These are phyloP conservation scores for Tetrax tetrax DNA, from an alignment of 2,113 vertebrate genomes.

Conservation along the genomic window DNA sequence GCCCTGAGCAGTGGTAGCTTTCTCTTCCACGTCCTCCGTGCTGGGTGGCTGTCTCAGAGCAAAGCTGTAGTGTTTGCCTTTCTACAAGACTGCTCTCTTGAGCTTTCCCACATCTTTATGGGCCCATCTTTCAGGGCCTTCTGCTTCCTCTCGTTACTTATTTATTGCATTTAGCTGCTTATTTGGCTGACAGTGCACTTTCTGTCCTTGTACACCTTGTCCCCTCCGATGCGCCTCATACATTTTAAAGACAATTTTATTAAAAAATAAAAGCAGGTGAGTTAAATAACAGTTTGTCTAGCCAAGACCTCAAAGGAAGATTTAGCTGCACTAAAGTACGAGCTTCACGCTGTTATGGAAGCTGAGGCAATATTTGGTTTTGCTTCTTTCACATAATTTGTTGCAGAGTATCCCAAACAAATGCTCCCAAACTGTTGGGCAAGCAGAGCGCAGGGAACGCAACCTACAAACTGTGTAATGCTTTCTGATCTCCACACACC, in stretches of 20 bases:
- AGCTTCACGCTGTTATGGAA: background rate
- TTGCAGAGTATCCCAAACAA: background rate
- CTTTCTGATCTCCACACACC: background rate
- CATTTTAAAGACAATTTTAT: slow-evolving; percentile 67
- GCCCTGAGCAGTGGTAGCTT: background rate
- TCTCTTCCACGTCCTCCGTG: background rate
- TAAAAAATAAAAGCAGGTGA: slow-evolving; percentile 44
- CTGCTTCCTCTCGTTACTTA: slow-evolving; percentile 44
- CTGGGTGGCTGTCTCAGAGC: background rate
- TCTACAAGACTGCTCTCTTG: background rate
- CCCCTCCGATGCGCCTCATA: background rate
- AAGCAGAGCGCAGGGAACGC: background rate
- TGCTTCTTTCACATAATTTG: slow-evolving; percentile 14
- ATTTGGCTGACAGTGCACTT: slow-evolving; percentile 44
- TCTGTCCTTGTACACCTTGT: slow-evolving; percentile 26
- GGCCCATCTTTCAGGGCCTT: slow-evolving; percentile 26
- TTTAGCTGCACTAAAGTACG: background rate
- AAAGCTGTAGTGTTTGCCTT: background rate
- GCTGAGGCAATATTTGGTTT: slow-evolving; percentile 4
- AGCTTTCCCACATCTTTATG: slow-evolving; percentile 12
- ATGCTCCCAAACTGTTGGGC: background rate
- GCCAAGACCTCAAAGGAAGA: slow-evolving; percentile 19
- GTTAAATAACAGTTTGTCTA: slow-evolving; percentile 22
- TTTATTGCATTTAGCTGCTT: slow-evolving; percentile 50
- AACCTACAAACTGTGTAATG: background rate